Evolutionary conservation across 2,113 vertebrate genomes (phyloP), one percentile per base, ranked within the genome.

Genomic region (Sinocyclocheilus anshuiensis): DNA sequence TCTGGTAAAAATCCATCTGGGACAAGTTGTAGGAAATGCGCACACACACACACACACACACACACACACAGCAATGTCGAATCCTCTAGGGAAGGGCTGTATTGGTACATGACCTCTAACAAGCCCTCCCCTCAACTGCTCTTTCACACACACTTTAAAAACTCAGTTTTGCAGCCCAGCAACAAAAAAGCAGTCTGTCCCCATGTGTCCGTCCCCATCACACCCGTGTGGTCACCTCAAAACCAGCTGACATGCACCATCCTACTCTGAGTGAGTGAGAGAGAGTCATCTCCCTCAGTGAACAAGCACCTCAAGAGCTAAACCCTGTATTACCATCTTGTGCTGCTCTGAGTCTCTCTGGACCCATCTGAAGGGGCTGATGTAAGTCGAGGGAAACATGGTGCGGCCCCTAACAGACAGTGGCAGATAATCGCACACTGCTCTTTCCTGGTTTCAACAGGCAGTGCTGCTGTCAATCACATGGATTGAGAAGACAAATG

Each of bases 331-430:
- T 55, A 72, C 15, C 63, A 24, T 72, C 63, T 50, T 50, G 16
- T 82, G 45, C 59, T 20, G 42, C 61, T 69, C 45, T 72, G 10
- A 72, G 81, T 72, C 81, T 83, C 81, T 16, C 81, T 72, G 81
- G 81, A 39, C n/a, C 26, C 61, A 55, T 80, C 81, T 75, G 33
- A 59, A 83, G 13, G 20, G 78, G 69, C 48, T 53, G 72, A 86
- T 42, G 79, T 18, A 77, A 86, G 85, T 61, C 61, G 76, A 45
- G 55, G 36, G 65, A 63, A 83, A 86, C 53, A 79, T 29, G 10
- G 50, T 77, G 72, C 10, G n/a, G 10, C 36, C 81, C 45, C 3
- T 75, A 48, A 86, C 15, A 86, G 55, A 75, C 36, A 36, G 15
- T 6, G 29, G 33, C 80, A 67, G 84, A 82, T 85, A 33, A 74